Evolutionary conservation across 2,888 invertebrate genomes (phyloP).

Genomic region (Calameuta pallipes): DNA sequence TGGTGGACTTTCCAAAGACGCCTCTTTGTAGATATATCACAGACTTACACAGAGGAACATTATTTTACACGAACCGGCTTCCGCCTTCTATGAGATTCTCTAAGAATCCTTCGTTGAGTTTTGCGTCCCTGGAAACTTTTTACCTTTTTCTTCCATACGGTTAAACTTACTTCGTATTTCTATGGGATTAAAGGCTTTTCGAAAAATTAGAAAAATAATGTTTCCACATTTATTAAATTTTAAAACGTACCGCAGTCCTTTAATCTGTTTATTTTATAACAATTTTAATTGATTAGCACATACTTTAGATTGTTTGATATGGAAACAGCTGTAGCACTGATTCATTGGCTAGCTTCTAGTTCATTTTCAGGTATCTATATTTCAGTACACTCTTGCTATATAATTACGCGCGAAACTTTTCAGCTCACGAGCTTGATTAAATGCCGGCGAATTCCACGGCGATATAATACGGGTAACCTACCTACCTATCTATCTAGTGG

Average conservation of each 20-base stretch:
- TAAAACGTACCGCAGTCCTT: background rate
- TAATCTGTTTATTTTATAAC: background rate
- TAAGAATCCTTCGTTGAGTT: background rate
- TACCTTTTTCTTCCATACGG: background rate
- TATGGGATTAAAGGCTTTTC: background rate
- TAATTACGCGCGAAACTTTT: background rate
- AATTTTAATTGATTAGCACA: background rate
- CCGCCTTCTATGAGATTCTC: background rate
- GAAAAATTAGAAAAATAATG: background rate
- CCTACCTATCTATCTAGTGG: background rate
- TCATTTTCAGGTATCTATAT: background rate
- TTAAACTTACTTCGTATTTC: background rate
- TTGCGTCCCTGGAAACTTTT: background rate
- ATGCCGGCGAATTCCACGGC: background rate
- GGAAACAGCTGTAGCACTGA: background rate
- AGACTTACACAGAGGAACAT: too few species aligned
- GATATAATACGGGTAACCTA: background rate
- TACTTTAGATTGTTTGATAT: background rate
- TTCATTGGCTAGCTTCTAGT: background rate
- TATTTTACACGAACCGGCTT: background rate
- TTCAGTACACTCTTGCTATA: background rate
- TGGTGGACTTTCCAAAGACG: too few species aligned
- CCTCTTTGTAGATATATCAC: too few species aligned
- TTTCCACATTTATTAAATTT: background rate
- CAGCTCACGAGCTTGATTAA: background rate